A percentile compares a stretch with the other conserved stretches of the same genome.
Conservation (phyloP, 2,113 vertebrate species). For the Callipepla squamata region DNA sequence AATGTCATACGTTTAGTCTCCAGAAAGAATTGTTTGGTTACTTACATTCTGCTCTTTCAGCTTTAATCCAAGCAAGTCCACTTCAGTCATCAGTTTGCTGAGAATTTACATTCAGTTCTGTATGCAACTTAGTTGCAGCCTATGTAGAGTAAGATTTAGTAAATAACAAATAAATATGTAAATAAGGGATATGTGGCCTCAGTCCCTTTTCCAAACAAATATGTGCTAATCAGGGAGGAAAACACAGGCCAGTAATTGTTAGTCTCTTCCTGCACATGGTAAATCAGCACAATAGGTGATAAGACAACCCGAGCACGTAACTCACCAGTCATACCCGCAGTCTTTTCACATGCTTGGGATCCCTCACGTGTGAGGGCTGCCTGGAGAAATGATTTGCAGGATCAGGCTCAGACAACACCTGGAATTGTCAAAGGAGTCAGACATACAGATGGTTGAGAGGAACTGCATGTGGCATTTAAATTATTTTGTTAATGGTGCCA, state of each 20-base stretch:
- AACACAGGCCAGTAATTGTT: not conserved
- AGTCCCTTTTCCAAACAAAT: not conserved
- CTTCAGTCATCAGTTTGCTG: not conserved
- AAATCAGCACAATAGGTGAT: not conserved
- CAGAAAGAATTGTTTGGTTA: not conserved
- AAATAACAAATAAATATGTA: not conserved
- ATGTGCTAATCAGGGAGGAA: not conserved
- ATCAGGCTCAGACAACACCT: conserved; percentile 26
- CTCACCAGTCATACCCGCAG: not conserved
- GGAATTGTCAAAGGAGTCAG: conserved; percentile 22
- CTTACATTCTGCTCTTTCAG: not conserved
- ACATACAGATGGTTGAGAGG: not conserved
- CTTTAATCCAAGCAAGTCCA: not conserved
- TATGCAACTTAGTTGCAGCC: not conserved
- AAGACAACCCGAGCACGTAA: not conserved
- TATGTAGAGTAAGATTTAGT: not conserved
- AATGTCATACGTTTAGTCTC: not conserved
- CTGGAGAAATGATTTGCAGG: not conserved
- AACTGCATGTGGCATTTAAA: conserved; percentile 62
- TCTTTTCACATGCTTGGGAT: not conserved
- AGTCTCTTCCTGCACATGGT: not conserved
- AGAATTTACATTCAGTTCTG: not conserved
- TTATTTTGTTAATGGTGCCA: conserved; percentile 86
- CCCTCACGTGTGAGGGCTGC: not conserved
- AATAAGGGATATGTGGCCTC: not conserved